Percentiles rank a stretch among this genome's conserved stretches.
Evolutionary conservation across 37 sponge, comb jelly and placozoan species (phyloP).

Genomic region (Oopsacas minuta): DNA sequence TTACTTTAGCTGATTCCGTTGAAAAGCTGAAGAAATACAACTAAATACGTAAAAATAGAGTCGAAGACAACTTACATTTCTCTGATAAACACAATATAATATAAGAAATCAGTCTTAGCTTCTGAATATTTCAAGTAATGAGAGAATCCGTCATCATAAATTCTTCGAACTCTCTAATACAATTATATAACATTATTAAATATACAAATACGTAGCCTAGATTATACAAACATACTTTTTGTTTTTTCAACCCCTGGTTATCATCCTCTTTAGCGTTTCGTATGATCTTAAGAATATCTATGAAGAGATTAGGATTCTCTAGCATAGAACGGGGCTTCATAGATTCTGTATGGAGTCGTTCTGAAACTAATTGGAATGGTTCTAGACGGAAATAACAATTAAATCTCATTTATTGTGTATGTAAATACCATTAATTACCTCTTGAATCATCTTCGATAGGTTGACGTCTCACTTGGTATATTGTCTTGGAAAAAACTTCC

Average conservation of each 20-base stretch:
- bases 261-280: not conserved
- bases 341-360: not conserved
- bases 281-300: not conserved
- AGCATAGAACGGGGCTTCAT: constrained; percentile 6
- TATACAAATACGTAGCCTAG: no score
- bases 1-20: not conserved
- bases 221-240: not conserved
- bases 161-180: not conserved
- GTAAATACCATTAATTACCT: no score
- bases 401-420: no score
- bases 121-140: constrained; percentile 8
- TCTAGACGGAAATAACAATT: not conserved
- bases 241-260: not conserved
- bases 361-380: not conserved
- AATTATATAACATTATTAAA: no score
- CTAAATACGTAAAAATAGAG: not conserved
- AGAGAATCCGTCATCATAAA: not conserved
- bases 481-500: not conserved
- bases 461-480: not conserved
- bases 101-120: not conserved
- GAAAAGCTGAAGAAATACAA: not conserved
- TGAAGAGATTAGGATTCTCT: not conserved
- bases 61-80: not conserved
- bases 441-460: no score
- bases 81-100: not conserved